These are phyloP conservation scores for Araneus ventricosus DNA, from an alignment of 1,140 invertebrate species.

Conservation along the genomic window DNA sequence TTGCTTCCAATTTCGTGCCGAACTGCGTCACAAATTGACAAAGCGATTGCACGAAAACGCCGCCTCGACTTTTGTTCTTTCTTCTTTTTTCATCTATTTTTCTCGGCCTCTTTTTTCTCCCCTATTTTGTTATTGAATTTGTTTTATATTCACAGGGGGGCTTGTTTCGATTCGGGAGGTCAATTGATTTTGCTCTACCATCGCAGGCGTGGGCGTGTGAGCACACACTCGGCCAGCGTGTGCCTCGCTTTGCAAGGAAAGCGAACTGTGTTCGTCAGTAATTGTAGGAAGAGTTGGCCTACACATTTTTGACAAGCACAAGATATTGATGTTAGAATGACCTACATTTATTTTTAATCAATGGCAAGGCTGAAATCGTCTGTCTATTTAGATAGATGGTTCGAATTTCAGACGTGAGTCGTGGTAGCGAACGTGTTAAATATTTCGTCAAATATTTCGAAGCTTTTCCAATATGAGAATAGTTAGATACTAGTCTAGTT, in stretches of 20 bases:
- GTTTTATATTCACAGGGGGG: slow-evolving; percentile 22
- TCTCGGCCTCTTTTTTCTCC: slow-evolving; percentile 6
- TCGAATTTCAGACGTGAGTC: no score
- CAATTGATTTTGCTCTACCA: slow-evolving; percentile 9
- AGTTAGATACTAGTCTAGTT: no score
- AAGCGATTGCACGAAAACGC: slow-evolving; percentile 6
- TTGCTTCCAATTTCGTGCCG: slow-evolving; percentile 59
- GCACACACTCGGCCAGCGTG: neutral
- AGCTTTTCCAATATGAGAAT: no score
- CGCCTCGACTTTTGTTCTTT: neutral
- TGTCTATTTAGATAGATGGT: no score
- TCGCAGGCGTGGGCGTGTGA: neutral
- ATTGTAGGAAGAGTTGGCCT: neutral
- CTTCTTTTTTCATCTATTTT: slow-evolving; percentile 30
- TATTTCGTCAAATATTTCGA: no score
- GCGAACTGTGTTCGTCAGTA: neutral
- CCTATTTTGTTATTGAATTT: slow-evolving; percentile 33
- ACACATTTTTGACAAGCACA: no score
- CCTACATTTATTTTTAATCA: no score
- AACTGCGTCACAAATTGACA: slow-evolving; percentile 56
- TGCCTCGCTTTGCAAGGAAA: neutral
- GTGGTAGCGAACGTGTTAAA: no score
- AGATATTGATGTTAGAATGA: no score
- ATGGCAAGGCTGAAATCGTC: no score
- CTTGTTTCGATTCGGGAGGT: slow-evolving; percentile 18